Evolutionary conservation across 2,888 invertebrate genomes (phyloP), one percentile per base, ranked within the genome.

Genomic region (Thymelicus sylvestris): DNA sequence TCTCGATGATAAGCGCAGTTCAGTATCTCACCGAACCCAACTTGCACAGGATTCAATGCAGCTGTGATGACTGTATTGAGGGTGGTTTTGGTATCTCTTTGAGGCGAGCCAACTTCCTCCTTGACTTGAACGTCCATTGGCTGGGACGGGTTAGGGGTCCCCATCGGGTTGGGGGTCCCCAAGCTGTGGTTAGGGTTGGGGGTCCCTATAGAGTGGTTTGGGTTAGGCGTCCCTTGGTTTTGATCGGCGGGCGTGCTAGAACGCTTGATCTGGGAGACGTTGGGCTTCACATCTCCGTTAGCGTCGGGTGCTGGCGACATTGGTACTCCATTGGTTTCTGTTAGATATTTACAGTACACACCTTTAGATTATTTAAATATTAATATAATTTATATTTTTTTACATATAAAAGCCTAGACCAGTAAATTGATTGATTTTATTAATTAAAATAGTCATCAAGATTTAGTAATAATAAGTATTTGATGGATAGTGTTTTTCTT

Each of bases 1-100:
- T 98, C 97, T 74, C 97, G 95, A 88, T 99, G 99, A 86, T 98
- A 98, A 0, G 97, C 96, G 85, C 99, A 99, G 81, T 95, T 96
- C 78, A 97, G 94, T 82, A 97, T 97, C 86, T 99, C 98, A 62
- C 96, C 95, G 74, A 98, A 95, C 3, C 96, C 96, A 59, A 95
- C 93, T 77, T 96, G 95, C 12, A 97, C 92, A 4, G 96, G 96
- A 87, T 95, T 96, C 66, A 93, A 75, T 0, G 93, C 85, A 0
- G 93, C 89, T 8, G 87, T 80, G 41, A 90, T 83, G 0, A 93
- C 91, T 0, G 89, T 82, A 15, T 86, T 87, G 1, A 91, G 65
- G 0, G 84, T 87, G 1, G 88, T 75, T 74, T 89, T 92, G 0
- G 82, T 82, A 57, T 89, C 94, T 74, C 90, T 89, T 52, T 83